Conservation (phyloP, 1,140 invertebrate species). For the Holotrichia oblita region DNA sequence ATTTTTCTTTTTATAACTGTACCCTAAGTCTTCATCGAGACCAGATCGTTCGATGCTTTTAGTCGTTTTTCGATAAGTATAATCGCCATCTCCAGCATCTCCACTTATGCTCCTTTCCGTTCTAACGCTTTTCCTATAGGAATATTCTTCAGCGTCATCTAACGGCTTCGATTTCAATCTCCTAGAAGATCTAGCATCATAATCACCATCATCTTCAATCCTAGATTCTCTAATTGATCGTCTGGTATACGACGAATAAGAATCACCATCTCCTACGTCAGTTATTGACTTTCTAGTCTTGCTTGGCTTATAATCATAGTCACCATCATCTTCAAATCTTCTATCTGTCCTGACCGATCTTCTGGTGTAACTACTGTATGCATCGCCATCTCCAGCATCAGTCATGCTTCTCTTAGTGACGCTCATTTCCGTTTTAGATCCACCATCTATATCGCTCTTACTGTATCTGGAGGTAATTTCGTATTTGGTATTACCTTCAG, state of each 20-base stretch:
- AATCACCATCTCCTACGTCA: conserved; percentile 32
- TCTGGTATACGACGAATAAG: conserved; percentile 41
- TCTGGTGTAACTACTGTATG: conserved; percentile 41
- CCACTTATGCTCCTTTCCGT: conserved; percentile 4
- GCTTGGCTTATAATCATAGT: background rate
- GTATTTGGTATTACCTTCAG: conserved; percentile 30
- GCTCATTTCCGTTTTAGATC: conserved; percentile 31
- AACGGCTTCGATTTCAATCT: conserved; percentile 45
- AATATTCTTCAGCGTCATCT: conserved; percentile 18
- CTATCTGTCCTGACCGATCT: conserved; percentile 36
- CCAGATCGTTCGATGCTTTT: conserved; percentile 37
- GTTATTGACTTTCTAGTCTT: conserved; percentile 36
- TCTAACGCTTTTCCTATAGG: conserved; percentile 20
- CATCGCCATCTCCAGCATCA: conserved; percentile 37
- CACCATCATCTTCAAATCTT: conserved; percentile 39
- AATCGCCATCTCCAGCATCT: background rate
- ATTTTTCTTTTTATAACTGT: conserved; percentile 51
- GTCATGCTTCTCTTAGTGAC: conserved; percentile 1
- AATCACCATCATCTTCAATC: conserved; percentile 46
- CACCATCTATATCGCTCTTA: conserved; percentile 35
- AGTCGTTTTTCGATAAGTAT: conserved; percentile 30
- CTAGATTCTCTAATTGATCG: conserved; percentile 41
- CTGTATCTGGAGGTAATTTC: conserved; percentile 22
- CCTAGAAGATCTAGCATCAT: conserved; percentile 49
- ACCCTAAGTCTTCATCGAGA: conserved; percentile 47